Conservation (phyloP, 37 sponge, comb jelly and placozoan species). For the Haliclona indistincta region DNA sequence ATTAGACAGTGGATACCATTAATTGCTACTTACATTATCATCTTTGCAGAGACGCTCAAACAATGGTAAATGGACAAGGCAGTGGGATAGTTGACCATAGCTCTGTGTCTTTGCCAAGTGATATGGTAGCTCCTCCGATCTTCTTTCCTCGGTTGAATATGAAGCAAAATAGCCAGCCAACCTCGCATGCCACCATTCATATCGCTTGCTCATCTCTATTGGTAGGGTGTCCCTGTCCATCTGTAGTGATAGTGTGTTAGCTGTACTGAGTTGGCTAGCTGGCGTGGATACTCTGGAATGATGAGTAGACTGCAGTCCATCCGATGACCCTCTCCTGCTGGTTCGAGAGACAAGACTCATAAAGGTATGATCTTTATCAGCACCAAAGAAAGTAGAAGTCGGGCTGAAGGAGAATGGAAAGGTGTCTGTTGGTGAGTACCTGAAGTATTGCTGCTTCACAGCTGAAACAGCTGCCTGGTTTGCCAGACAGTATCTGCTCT, state of each 20-base stretch:
- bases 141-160: conserved; percentile 4
- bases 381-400: conserved; percentile 42
- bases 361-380: conserved; percentile 2
- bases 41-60: conserved; percentile 11
- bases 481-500: conserved; percentile 1
- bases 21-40: conserved; percentile 8
- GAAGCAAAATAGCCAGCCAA: conserved; percentile 45
- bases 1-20: background rate
- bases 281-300: background rate
- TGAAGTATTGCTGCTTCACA: conserved; percentile 23
- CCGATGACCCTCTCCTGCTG: background rate
- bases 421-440: conserved; percentile 24
- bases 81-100: conserved; percentile 10
- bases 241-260: background rate
- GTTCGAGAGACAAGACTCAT: background rate
- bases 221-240: background rate
- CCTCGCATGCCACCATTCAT: conserved; percentile 54
- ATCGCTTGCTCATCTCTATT: conserved; percentile 21
- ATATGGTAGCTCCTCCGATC: conserved; percentile 46
- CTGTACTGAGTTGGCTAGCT: too few relatives aligned
- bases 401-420: conserved; percentile 50
- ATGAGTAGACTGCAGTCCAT: background rate
- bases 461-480: conserved; percentile 12
- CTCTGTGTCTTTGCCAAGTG: conserved; percentile 18
- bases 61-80: conserved; percentile 16